Evolutionary conservation across 2,797 vertebrate genomes (phyloP).

Genomic region (Xiphorhynchus erythropygius): DNA sequence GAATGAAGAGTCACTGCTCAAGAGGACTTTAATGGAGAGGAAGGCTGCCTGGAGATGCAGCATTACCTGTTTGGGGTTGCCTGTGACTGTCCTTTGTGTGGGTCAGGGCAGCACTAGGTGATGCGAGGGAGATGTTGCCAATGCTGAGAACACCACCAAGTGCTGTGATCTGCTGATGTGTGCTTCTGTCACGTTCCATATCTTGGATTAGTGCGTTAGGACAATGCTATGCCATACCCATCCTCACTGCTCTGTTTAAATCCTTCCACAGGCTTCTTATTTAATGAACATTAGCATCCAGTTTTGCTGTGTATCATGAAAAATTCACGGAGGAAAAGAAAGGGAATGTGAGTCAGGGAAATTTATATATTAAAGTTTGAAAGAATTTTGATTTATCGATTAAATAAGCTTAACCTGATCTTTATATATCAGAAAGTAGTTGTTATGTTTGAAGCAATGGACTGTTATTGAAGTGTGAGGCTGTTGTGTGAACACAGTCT

Average conservation of each 20-base stretch:
- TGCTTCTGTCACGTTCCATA: neutral
- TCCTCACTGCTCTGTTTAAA: neutral
- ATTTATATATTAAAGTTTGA: neutral
- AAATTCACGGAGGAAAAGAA: neutral
- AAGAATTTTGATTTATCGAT: neutral
- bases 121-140: neutral
- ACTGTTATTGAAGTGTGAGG: neutral
- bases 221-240: neutral
- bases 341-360: neutral
- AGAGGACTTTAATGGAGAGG: neutral
- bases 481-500: neutral
- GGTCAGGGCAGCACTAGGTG: neutral
- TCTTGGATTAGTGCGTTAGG: neutral
- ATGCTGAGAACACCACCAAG: neutral
- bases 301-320: neutral
- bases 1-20: neutral
- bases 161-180: neutral
- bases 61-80: fast-evolving
- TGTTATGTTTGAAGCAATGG: neutral
- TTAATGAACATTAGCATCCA: neutral
- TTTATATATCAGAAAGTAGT: neutral
- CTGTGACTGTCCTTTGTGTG: neutral
- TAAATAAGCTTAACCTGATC: neutral
- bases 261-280: neutral
- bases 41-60: neutral